Evolutionary conservation across 2,888 invertebrate species (phyloP), one percentile per base, ranked within the genome.

Genomic region (Opisthograptis luteolata): DNA sequence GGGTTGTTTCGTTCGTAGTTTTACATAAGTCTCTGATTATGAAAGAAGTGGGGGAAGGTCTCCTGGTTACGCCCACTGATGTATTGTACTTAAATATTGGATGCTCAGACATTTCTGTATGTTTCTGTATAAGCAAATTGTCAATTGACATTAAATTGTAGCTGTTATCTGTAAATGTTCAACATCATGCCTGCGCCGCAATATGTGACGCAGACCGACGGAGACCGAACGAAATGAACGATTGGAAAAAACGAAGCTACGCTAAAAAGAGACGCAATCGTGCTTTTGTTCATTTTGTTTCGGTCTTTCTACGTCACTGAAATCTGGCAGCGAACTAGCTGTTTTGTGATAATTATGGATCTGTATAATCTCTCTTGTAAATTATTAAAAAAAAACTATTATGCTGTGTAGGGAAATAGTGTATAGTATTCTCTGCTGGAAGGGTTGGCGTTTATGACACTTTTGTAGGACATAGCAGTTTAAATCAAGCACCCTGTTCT

Each of bases 281-380:
- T n/a, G n/a, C n/a, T n/a, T n/a, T n/a, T n/a, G n/a, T n/a, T n/a
- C n/a, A n/a, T n/a, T n/a, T n/a, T n/a, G n/a, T n/a, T n/a, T n/a
- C n/a, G n/a, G n/a, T n/a, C n/a, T n/a, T n/a, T n/a, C n/a, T n/a
- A n/a, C n/a, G n/a, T n/a, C n/a, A n/a, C n/a, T n/a, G n/a, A n/a
- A n/a, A n/a, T n/a, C n/a, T n/a, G n/a, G n/a, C n/a, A n/a, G n/a
- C n/a, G n/a, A n/a, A 17, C 17, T n/a, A 25, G 4, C 15, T 31
- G 31, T 45, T 10, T 15, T 36, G 37, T 45, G 37, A 45, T 45
- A n/a, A n/a, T n/a, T n/a, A 37, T 24, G 17, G 7, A 31, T 45
- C 22, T 12, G 10, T 43, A 22, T 42, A 24, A 39, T 45, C 45
- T 31, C 14, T 40, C 4, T 31, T 12, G 31, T 31, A 15, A 24